These are phyloP conservation scores for Coleophora deauratella DNA, from an alignment of 2,888 invertebrate genomes.

Conservation along the genomic window DNA sequence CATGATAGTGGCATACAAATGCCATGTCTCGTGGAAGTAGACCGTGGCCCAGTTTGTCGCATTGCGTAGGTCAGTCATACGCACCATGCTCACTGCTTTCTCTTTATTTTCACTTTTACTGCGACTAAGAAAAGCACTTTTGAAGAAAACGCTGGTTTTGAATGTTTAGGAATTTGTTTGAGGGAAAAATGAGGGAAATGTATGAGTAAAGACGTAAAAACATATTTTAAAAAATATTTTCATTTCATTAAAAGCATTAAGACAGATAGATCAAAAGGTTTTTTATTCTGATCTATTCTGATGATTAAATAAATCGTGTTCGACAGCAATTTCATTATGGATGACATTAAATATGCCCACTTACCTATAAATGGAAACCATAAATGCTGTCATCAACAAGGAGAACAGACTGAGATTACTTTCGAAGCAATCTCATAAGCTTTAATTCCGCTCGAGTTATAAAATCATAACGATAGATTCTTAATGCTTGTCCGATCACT, in stretches of 20 bases:
- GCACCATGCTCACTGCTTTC: conserved; percentile 54
- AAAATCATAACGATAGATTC: conserved; percentile 4
- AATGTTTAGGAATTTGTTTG: neutral
- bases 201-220: too few species aligned
- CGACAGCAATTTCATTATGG: too few species aligned
- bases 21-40: conserved; percentile 39
- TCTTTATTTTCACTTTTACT: conserved; percentile 56
- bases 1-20: conserved; percentile 7
- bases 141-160: too few species aligned
- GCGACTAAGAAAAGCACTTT: too few species aligned
- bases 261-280: too few species aligned
- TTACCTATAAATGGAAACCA: too few species aligned
- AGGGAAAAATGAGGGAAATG: too few species aligned
- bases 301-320: too few species aligned
- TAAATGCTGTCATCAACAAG: neutral
- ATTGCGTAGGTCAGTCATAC: conserved; percentile 64
- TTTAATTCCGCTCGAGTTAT: conserved; percentile 2
- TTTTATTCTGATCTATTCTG: too few species aligned
- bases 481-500: conserved; percentile 5
- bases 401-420: conserved; percentile 1
- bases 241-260: too few species aligned
- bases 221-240: too few species aligned
- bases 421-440: conserved; percentile 2
- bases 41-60: conserved; percentile 52
- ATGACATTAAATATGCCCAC: too few species aligned